Base-by-base conservation (phyloP, 2,113 vertebrate species). In the Thunnus maccoyii region DNA sequence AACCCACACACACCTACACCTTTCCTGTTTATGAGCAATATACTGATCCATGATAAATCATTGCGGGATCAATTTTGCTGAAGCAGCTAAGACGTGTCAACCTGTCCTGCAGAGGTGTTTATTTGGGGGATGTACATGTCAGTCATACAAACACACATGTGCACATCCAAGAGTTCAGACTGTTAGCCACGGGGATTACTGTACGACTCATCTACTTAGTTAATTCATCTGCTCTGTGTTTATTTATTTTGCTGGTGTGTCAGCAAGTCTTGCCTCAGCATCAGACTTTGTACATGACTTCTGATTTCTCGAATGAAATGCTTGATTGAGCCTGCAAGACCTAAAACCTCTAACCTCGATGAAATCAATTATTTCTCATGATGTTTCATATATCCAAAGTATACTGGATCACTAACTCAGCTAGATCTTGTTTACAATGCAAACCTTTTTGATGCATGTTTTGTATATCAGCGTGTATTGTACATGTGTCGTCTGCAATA, bases 401-500 rank as follows among this genome's bases (percentile, higher is more conserved):
- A 12, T 25, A 79, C 2, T 25, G 1, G 64, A 61, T 15, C 10
- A 2, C 60, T n/a, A 10, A 10, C 14, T 18, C 4, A 3, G 32
- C 12, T 44, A 25, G 3, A 11, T 81, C 36, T 56, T 32, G 46
- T 72, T 67, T 56, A 55, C 36, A 60, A 60, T 78, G 66, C 36
- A 0, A 20, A 22, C 32, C 25, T 32, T 27, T 58, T 32, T 57
- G 58, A 77, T 46, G 54, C 25, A 77, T 66, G 71, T 57, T 78
- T 56, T 61, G 14, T 52, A 30, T 52, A 52, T 76, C 55, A 58
- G 48, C 20, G 57, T 67, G 61, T 12, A 55, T 58, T 63, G 46
- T 82, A 62, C 83, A 84, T 47, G 84, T 81, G 87, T 86, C 57
- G 65, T 55, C 72, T 75, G 69, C 80, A 80, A 25, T 60, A 68